Evolutionary conservation across 2,888 invertebrate genomes (phyloP), one percentile per base, ranked within the genome.

Genomic region (Ernsta delagoae): DNA sequence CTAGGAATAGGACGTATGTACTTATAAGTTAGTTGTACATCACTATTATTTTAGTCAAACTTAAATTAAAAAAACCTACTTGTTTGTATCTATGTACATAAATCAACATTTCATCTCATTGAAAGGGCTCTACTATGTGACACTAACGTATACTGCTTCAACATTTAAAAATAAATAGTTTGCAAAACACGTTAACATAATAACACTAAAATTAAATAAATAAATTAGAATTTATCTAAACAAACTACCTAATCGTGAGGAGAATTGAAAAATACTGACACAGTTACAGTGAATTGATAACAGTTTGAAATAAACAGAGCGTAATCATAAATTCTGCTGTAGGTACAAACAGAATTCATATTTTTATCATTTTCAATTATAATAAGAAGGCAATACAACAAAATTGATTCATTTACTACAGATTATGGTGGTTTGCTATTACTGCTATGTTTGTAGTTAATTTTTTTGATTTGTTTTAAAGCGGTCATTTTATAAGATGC

Each of bases 221-320:
- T 92, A 90, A 92, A 92, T 92, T 86, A 88, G 79, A 84, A 86
- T 89, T 89, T 89, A 83, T 85, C 88, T 92, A 92, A 89, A 84
- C 89, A 90, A 77, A 81, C 86, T 91, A 91, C 79, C 86, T 92
- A 90, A 85, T 80, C 79, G 79, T 82, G 85, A 85, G 83, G 83
- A 88, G 81, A 85, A 85, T 82, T 84, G 84, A 84, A 86, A 87
- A 92, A 92, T 93, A 92, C 92, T 92, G 92, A 90, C 79, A 80
- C 79, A 80, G 83, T 85, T 84, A 84, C 74, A 76, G 79, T 77
- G 74, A 78, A 1, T 5, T 36, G 36, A 36, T 74, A 77, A 77
- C 56, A 45, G 54, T 62, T 65, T 59, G 50, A 68, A 59, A 41
- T 24, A 56, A 67, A 62, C 41, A 65, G 39, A 31, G 3, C 34